These are phyloP conservation scores for Notocelia uddmanniana DNA, from an alignment of 2,888 invertebrate species.

Conservation along the genomic window DNA sequence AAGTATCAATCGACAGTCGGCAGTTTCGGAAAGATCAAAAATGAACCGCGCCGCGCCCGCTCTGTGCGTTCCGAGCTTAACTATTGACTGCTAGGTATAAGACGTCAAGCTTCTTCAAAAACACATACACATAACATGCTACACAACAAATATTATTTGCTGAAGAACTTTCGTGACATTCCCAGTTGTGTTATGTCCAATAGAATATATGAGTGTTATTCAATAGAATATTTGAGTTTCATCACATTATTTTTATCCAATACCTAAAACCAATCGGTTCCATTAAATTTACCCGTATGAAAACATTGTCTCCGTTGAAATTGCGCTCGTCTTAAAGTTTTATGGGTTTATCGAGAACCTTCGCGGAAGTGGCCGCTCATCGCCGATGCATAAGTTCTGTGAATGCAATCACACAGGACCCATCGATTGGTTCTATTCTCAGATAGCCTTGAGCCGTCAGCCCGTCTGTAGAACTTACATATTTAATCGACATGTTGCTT, in stretches of 20 bases:
- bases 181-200: background rate
- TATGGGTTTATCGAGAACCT: slow-evolving; percentile 15
- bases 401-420: slow-evolving; percentile 60
- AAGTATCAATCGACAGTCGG: no score
- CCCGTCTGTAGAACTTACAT: slow-evolving; percentile 47
- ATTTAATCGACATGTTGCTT: slow-evolving; percentile 41
- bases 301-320: background rate
- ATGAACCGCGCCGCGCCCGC: no score
- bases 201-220: background rate
- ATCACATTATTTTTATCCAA: background rate
- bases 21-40: no score
- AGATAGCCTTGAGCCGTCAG: slow-evolving; percentile 52
- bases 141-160: no score
- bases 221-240: background rate
- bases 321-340: background rate
- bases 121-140: background rate
- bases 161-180: no score
- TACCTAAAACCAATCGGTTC: background rate
- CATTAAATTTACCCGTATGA: background rate
- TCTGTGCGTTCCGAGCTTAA: no score
- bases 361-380: slow-evolving; percentile 52
- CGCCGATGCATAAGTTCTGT: slow-evolving; percentile 64
- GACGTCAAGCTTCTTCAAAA: background rate
- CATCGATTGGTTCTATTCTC: slow-evolving; percentile 64
- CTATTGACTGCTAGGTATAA: background rate